A percentile compares a stretch with the other conserved stretches of the same genome.
phyloP scores from a whole-genome alignment of 2,113 vertebrate genomes.

The Nycticryphes semicollaris region DNA sequence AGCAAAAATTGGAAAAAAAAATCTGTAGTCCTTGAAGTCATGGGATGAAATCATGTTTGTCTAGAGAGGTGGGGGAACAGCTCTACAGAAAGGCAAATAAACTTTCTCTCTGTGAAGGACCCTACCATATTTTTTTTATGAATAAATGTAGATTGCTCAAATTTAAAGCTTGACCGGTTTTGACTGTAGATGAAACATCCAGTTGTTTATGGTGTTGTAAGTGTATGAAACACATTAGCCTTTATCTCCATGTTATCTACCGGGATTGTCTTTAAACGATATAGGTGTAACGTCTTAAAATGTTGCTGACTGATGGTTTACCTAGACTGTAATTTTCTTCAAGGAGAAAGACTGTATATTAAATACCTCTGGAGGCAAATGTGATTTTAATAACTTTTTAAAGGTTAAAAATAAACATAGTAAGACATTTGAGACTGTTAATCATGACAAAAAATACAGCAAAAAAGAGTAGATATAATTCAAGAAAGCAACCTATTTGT shows the following conservation, averaged over 20 bases:
- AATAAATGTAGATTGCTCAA: background rate
- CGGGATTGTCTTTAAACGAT: background rate
- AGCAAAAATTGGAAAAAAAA: background rate
- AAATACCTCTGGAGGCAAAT: background rate
- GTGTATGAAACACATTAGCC: background rate
- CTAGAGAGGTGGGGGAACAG: background rate
- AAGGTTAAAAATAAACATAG: background rate
- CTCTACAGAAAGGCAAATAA: background rate
- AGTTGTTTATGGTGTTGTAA: background rate
- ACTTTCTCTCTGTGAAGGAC: background rate
- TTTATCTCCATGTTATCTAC: background rate
- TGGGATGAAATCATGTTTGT: background rate
- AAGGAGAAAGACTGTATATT: background rate
- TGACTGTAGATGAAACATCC: background rate
- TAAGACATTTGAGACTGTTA: background rate
- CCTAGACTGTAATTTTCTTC: background rate
- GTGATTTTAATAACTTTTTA: background rate
- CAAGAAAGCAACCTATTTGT: background rate
- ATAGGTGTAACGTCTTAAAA: background rate
- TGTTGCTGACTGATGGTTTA: background rate
- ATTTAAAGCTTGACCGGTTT: background rate
- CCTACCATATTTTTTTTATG: background rate
- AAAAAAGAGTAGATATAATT: background rate
- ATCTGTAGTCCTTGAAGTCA: background rate
- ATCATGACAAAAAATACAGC: background rate